phyloP scores from a whole-genome alignment of 1,140 invertebrate genomes.

The Acromyrmex heyeri region DNA sequence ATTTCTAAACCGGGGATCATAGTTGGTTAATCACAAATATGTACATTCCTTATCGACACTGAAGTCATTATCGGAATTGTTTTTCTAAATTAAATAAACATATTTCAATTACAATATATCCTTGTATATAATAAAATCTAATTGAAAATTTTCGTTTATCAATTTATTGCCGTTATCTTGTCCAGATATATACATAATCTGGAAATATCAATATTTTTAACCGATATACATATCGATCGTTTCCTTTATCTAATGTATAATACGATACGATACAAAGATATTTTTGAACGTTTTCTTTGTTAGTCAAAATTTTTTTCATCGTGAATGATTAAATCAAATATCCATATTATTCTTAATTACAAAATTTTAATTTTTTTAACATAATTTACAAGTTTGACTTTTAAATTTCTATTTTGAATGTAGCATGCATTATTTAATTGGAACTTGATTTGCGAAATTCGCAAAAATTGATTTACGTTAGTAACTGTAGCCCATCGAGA shows the following conservation, averaged over 20 bases:
- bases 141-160: slow-evolving; percentile 10
- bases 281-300: slow-evolving; percentile 18
- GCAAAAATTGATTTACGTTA: not conserved
- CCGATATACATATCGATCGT: not conserved
- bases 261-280: not conserved
- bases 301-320: slow-evolving; percentile 1
- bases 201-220: slow-evolving; percentile 35
- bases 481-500: not conserved
- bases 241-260: not conserved
- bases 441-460: not conserved
- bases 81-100: not conserved
- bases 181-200: slow-evolving; percentile 43
- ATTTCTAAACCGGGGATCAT: not conserved
- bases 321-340: not conserved
- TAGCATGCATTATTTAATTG: not conserved
- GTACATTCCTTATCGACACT: not conserved
- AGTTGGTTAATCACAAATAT: not conserved
- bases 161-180: slow-evolving; percentile 15
- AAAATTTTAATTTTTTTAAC: not conserved
- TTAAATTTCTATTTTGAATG: not conserved
- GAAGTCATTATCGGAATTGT: not conserved
- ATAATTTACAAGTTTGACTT: not conserved
- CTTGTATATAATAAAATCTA: not conserved
- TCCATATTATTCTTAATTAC: not conserved
- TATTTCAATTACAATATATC: not conserved